Evolutionary conservation across 2,888 invertebrate species (phyloP), one percentile per base, ranked within the genome.

Genomic region (Habrosyne pyritoides): DNA sequence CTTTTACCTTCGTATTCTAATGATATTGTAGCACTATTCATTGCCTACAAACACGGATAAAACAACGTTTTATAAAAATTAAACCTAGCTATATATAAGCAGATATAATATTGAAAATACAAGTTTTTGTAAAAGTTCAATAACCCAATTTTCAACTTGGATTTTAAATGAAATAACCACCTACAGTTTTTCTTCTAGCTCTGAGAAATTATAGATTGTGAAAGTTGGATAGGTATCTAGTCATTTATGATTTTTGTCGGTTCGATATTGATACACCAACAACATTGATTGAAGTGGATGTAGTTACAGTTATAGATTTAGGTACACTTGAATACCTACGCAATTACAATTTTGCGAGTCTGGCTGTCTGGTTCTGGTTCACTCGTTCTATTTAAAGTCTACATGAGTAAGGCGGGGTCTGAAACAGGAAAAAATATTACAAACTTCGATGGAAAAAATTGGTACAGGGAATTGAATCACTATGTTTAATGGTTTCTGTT

Each of bases 331-430:
- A 28, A 14, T 30, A 28, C 28, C 14, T 50, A 24, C 21, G 51
- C 26, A 36, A 18, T 57, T 36, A 61, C 64, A 54, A 67, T 66
- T 60, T 66, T 62, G 63, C 59, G 67, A 65, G 72, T 69, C 67
- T 66, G 67, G 57, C 56, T 58, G 69, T 64, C 67, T 69, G 63
- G 53, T 61, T 66, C 56, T 62, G 61, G 57, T 64, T 56, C 18
- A 42, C 42, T 42, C 42, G 48, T 60, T 69, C 66, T 71, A 69
- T 67, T 71, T 69, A 59, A 36, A 52, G 53, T 56, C 8, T 46
- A 14, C 46, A 63, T 69, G 70, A 69, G 68, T 71, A 69, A 71
- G 56, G 50, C 47, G 55, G 14, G 33, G 51, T 54, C 52, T 63
- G 55, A 33, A 61, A 53, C 52, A 33, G 14, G 56, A 58, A 57